A percentile compares a stretch with the other conserved stretches of the same genome.
Evolutionary conservation across 2,113 vertebrate species (phyloP).

Genomic region (Bombycilla garrulus): DNA sequence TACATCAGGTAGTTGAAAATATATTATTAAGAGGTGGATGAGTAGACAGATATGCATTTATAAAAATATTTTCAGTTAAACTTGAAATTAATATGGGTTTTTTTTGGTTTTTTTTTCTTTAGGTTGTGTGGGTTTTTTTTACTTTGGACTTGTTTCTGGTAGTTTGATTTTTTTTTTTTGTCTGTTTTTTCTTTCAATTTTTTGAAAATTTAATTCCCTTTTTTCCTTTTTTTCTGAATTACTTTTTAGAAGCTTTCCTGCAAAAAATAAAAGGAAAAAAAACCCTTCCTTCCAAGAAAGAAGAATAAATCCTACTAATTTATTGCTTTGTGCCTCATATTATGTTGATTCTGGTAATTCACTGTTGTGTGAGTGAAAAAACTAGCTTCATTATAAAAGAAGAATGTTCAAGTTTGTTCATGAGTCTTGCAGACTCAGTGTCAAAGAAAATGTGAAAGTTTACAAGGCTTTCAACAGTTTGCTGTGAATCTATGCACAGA

Average conservation of each 20-base stretch:
- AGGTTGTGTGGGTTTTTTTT: no score
- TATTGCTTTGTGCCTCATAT: background rate
- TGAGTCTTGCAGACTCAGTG: background rate
- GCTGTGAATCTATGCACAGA: background rate
- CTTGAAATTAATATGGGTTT: no score
- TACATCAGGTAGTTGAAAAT: background rate
- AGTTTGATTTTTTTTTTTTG: no score
- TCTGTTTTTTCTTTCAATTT: no score
- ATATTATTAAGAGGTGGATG: background rate
- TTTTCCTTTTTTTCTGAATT: background rate
- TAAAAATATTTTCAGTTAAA: no score
- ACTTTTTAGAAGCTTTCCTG: background rate
- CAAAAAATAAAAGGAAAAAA: background rate
- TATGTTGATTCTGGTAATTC: background rate
- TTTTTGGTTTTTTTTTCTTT: no score
- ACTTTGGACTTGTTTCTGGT: no score
- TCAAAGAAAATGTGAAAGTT: background rate
- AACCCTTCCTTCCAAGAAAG: accelerated
- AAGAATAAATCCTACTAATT: background rate
- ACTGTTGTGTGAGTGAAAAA: background rate
- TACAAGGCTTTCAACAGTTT: background rate
- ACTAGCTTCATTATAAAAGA: background rate
- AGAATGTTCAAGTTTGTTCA: background rate
- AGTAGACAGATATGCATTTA: background rate
- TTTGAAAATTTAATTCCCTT: no score